Conservation (phyloP, 2,113 vertebrate species). For the Turnix velox region DNA sequence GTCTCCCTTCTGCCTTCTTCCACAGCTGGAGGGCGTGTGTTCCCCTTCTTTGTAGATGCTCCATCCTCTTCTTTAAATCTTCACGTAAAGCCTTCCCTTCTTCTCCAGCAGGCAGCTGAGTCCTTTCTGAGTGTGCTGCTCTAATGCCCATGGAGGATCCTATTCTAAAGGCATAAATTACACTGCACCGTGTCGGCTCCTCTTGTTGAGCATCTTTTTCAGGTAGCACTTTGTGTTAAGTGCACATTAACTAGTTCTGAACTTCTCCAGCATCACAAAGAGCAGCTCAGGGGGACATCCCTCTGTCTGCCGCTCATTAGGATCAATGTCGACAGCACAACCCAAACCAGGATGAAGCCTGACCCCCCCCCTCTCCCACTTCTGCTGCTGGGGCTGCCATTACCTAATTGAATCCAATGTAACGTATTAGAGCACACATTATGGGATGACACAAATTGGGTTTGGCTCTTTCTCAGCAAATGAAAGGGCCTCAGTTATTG, state of each 20-base stretch:
- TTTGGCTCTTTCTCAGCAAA: slow-evolving; percentile 5
- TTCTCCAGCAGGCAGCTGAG: slow-evolving; percentile 36
- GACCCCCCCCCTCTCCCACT: neutral
- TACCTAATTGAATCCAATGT: slow-evolving; percentile 46
- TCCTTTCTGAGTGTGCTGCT: neutral
- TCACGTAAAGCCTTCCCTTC: slow-evolving; percentile 52
- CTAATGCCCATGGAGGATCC: slow-evolving; percentile 44
- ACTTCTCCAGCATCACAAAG: neutral
- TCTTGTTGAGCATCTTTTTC: slow-evolving; percentile 3
- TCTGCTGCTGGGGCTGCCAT: slow-evolving; percentile 8
- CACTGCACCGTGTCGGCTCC: neutral
- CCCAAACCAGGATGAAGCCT: neutral
- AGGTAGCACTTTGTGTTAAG: slow-evolving; percentile 50
- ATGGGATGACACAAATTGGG: slow-evolving; percentile 40
- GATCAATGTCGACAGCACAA: neutral
- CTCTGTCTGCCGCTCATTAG: neutral
- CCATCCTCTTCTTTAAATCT: slow-evolving; percentile 41
- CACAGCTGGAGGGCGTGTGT: slow-evolving; percentile 62
- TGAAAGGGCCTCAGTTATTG: neutral
- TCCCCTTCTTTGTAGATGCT: slow-evolving; percentile 56
- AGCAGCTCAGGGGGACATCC: neutral
- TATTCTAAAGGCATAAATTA: slow-evolving; percentile 40
- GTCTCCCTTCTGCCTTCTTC: slow-evolving; percentile 53
- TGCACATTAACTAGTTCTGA: slow-evolving; percentile 24
- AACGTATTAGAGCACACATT: slow-evolving; percentile 1